Percentiles rank a stretch among this genome's conserved stretches.
Conservation (phyloP, 2,797 vertebrate species). For the Takifugu rubripes region DNA sequence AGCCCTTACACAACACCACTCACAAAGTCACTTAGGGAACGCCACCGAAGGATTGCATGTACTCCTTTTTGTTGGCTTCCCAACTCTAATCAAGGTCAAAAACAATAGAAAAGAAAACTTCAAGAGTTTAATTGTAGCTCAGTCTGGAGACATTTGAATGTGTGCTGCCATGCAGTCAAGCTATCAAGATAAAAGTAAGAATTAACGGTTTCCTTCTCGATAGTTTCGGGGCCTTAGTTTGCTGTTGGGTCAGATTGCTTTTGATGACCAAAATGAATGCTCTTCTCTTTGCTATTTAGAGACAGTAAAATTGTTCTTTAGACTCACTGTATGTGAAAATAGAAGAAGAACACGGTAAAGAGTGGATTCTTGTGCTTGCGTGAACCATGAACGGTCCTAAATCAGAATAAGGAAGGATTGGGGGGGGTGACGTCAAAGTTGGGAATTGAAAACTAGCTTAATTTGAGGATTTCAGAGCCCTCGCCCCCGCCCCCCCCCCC, state of each 20-base stretch:
- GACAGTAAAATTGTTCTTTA: neutral
- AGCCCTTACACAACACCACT: constrained; percentile 53
- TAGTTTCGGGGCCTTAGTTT: constrained; percentile 6
- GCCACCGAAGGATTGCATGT: constrained; percentile 1
- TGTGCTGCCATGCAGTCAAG: too few species aligned
- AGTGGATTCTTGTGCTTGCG: neutral
- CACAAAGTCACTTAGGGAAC: constrained; percentile 26
- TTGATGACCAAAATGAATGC: neutral
- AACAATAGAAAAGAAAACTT: neutral
- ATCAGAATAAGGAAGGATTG: neutral
- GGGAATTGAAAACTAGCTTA: neutral
- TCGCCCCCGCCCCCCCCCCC: neutral
- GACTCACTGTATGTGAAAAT: neutral
- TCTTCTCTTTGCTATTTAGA: too few species aligned
- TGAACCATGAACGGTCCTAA: neutral
- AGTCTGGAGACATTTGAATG: too few species aligned
- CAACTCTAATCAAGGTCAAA: constrained; percentile 3
- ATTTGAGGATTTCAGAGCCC: constrained; percentile 5
- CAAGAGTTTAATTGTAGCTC: too few species aligned
- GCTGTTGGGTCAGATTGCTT: too few species aligned
- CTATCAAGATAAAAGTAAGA: too few species aligned
- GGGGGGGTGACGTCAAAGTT: neutral
- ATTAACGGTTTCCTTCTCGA: neutral
- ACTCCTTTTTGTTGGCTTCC: constrained; percentile 9
- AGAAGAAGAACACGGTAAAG: too few species aligned